These are phyloP conservation scores for Halcyon badia DNA, from an alignment of 2,797 vertebrate species.

Conservation along the genomic window DNA sequence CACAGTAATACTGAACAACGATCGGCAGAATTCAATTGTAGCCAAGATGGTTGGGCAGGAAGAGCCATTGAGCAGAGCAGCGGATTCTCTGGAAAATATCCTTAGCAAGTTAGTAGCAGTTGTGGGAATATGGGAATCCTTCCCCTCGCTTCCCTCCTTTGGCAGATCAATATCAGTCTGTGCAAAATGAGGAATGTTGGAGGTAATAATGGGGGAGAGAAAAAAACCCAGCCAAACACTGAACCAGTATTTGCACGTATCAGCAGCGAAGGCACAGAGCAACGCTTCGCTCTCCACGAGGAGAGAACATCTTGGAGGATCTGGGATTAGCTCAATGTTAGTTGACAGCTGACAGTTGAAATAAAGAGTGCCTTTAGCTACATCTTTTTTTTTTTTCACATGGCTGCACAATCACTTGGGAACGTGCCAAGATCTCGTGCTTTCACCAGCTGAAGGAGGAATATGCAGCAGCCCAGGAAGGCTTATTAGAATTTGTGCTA, in stretches of 20 bases:
- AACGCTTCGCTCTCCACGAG: neutral
- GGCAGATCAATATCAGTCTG: neutral
- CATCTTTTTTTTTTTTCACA: neutral
- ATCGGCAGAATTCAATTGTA: conserved; percentile 84
- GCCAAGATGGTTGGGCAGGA: conserved; percentile 89
- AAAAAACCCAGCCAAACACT: too few relatives aligned
- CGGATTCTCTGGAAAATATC: conserved; percentile 93
- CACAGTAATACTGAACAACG: conserved; percentile 96
- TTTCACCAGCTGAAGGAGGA: neutral
- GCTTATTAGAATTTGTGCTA: neutral
- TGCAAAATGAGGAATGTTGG: neutral
- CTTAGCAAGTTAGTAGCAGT: conserved; percentile 92
- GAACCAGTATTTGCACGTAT: fast-evolving
- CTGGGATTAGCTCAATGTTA: neutral
- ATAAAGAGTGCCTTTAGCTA: neutral
- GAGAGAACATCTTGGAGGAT: neutral
- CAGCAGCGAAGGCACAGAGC: neutral
- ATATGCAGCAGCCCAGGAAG: neutral
- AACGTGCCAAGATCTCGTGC: neutral
- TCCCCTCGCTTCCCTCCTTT: neutral
- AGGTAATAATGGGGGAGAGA: neutral
- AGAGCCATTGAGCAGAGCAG: conserved; percentile 84
- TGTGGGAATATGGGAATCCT: neutral
- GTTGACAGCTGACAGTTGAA: neutral
- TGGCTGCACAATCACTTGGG: neutral